Conservation (phyloP, 2,888 invertebrate genomes). For the Acanthosoma haemorrhoidale region DNA sequence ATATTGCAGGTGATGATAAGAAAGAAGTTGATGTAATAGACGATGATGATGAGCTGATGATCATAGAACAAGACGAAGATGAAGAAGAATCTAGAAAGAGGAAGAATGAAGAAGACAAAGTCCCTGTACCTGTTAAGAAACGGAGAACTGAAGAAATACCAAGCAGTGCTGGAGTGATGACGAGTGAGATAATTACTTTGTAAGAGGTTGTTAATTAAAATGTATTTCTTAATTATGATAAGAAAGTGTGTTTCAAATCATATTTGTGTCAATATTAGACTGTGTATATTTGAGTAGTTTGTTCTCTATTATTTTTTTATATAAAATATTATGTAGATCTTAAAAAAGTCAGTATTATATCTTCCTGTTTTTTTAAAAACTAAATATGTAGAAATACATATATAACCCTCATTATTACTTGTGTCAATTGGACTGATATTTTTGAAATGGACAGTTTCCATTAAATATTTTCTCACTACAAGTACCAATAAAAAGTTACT, state of each 20-base stretch:
- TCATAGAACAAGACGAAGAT: neutral
- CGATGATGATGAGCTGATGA: constrained; percentile 5
- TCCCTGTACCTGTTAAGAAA: constrained; percentile 32
- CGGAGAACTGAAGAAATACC: constrained; percentile 19
- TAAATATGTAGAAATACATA: too few species aligned
- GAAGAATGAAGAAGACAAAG: constrained; percentile 16
- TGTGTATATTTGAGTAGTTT: neutral
- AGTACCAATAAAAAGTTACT: too few species aligned
- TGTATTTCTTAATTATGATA: neutral
- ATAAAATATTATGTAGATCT: too few species aligned
- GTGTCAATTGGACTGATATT: too few species aligned
- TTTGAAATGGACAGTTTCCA: too few species aligned
- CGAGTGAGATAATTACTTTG: neutral
- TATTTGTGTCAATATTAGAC: neutral
- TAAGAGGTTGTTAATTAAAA: neutral
- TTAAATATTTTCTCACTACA: too few species aligned
- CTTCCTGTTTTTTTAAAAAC: too few species aligned
- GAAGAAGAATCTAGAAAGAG: constrained; percentile 5
- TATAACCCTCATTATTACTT: too few species aligned
- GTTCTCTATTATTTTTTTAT: too few species aligned
- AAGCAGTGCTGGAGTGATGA: neutral
- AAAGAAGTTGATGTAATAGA: neutral
- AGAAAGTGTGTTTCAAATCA: neutral
- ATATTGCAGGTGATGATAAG: neutral
- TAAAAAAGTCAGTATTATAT: too few species aligned